Conservation (phyloP, 2,113 vertebrate species). For the Ranitomeya variabilis region DNA sequence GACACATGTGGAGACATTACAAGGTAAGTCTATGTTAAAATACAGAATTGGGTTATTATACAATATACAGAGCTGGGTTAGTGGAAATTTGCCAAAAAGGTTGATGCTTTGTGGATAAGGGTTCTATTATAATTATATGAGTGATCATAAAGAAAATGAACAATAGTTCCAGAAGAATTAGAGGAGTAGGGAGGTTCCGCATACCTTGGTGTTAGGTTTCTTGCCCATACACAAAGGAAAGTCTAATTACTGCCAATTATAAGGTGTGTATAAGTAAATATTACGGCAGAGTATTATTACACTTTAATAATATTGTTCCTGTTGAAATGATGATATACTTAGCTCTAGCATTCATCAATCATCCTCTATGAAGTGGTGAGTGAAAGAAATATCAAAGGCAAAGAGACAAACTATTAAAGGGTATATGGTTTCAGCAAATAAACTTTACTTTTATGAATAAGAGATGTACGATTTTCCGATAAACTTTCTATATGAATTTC, state of each 20-base stretch:
- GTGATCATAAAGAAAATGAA: slow-evolving; percentile 5
- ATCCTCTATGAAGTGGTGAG: neutral
- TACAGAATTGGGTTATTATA: no score
- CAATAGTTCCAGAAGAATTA: neutral
- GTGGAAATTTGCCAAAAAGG: neutral
- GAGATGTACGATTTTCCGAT: neutral
- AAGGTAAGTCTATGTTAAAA: no score
- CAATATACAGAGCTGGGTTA: no score
- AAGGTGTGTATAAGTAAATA: slow-evolving; percentile 12
- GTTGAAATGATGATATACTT: neutral
- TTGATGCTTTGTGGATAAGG: neutral
- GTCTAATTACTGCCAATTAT: slow-evolving; percentile 5
- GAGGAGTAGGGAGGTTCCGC: slow-evolving; percentile 16
- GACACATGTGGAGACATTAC: no score
- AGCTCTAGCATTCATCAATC: neutral
- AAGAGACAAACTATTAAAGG: neutral
- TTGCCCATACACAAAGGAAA: neutral
- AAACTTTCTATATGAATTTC: neutral
- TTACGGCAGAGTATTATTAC: slow-evolving; percentile 13
- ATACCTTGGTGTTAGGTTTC: neutral
- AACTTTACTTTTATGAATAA: neutral
- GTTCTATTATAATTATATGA: neutral
- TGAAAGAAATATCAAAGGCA: neutral
- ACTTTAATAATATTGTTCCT: slow-evolving; percentile 19
- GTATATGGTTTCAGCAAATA: neutral